Base-by-base conservation (phyloP, 1,140 invertebrate genomes). In the Nixonia krombeini region DNA sequence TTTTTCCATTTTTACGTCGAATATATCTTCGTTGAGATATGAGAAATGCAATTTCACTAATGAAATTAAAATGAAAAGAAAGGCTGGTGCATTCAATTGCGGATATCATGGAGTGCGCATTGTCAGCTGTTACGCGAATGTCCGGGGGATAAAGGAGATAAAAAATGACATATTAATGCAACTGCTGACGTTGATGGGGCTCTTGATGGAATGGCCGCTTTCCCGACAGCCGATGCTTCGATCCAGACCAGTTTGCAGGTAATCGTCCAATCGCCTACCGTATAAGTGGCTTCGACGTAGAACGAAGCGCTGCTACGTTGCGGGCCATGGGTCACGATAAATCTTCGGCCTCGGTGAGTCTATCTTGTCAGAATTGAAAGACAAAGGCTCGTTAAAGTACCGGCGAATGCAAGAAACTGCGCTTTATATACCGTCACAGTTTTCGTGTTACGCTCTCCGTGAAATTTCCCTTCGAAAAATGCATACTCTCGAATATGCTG, bases 241-340 rank as follows among this genome's bases (percentile, higher is more conserved):
- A 62, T 62, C 33, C 45, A 68, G 53, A 35, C 51, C 57, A 68
- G 40, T 68, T 68, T 68, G 29, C 55, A 52, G 52, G 29, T 38
- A 63, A 55, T 58, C 47, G 35, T 47, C 33, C 28, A 40, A 61
- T 67, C 37, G 42, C 53, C 52, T 51, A 47, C 47, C 46, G 51
- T 38, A 55, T 55, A 59, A 59, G 44, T 49, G 55, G 58, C 35
- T 51, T 13, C 12, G 33, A 35, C 28, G 29, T 33, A n/a, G 31
- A 65, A 45, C 42, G 37, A 26, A 50, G 50, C 16, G 37, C 56
- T 66, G 56, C 44, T 50, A 56, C 45, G 21, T 66, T 47, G 63
- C 31, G 5, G 18, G 17, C 44, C 35, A 51, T 33, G 29, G 45
- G 49, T 56, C 50, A 50, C 53, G 55, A 66, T 61, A 59, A 61